phyloP scores from a whole-genome alignment of 2,888 invertebrate genomes.

The Iphiclides podalirius region DNA sequence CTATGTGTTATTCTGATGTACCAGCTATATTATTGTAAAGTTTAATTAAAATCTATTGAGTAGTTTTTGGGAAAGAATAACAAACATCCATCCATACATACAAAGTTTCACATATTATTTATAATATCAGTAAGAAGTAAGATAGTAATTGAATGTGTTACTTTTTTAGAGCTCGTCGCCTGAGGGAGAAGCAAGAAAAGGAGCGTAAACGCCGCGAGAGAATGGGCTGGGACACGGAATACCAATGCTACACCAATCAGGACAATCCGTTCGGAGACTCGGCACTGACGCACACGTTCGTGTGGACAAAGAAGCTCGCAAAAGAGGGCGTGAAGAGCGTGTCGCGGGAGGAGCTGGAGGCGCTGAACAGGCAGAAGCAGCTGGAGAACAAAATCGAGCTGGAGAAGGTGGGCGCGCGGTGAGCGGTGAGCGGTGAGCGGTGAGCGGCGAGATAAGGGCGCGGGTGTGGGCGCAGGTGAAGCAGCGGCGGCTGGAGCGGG shows the following conservation, averaged over 20 bases:
- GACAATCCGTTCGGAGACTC: slow-evolving; percentile 99
- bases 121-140: no score
- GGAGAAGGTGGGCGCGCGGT: slow-evolving; percentile 84
- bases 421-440: slow-evolving; percentile 94
- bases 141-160: no score
- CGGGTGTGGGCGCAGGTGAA: slow-evolving; percentile 82
- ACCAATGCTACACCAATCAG: slow-evolving; percentile 97
- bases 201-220: slow-evolving; percentile 92
- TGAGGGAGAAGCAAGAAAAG: slow-evolving; percentile 95
- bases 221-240: slow-evolving; percentile 99
- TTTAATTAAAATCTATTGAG: no score
- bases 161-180: slow-evolving; percentile 80
- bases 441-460: slow-evolving; percentile 84
- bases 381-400: slow-evolving; percentile 94
- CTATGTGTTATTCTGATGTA: no score
- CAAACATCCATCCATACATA: no score
- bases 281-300: slow-evolving; percentile 95
- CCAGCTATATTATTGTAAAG: no score
- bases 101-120: no score
- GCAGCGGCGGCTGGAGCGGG: slow-evolving; percentile 92
- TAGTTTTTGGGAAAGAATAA: no score
- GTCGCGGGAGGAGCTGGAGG: slow-evolving; percentile 89
- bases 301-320: slow-evolving; percentile 97
- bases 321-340: slow-evolving; percentile 93
- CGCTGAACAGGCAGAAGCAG: slow-evolving; percentile 91